phyloP scores from a whole-genome alignment of 2,888 invertebrate genomes.

The Blomia tropicalis region DNA sequence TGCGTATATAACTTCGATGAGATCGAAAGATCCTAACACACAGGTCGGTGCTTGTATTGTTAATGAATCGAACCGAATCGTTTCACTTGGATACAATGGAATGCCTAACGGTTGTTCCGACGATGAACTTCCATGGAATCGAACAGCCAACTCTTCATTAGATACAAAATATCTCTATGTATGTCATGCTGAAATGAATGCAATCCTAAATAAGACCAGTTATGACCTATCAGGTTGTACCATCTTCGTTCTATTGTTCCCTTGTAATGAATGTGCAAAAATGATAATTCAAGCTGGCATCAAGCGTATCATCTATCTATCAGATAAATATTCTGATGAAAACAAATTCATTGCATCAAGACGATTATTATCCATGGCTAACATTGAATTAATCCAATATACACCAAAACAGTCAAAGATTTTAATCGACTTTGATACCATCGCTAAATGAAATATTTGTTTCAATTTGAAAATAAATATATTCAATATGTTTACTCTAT shows the following conservation, averaged over 20 bases:
- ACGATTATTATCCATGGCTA: constrained; percentile 60
- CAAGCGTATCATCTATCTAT: constrained; percentile 45
- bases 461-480: too few relatives aligned
- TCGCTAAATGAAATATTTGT: background rate
- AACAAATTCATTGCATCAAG: constrained; percentile 55
- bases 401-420: constrained; percentile 47
- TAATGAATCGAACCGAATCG: constrained; percentile 64
- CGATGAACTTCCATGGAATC: constrained; percentile 75
- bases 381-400: constrained; percentile 51
- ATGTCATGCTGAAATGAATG: constrained; percentile 95
- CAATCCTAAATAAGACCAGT: constrained; percentile 74
- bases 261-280: constrained; percentile 95
- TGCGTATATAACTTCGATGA: constrained; percentile 70
- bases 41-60: constrained; percentile 88
- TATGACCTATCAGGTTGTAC: constrained; percentile 57
- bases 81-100: constrained; percentile 91
- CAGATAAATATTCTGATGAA: constrained; percentile 60
- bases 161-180: constrained; percentile 67
- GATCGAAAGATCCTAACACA: constrained; percentile 82
- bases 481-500: too few relatives aligned
- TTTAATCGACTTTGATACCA: constrained; percentile 47
- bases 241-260: constrained; percentile 78
- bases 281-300: constrained; percentile 87
- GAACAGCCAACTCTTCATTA: constrained; percentile 44
- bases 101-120: constrained; percentile 81